Conservation (phyloP, 1,140 invertebrate species). For the Copidosoma floridanum region DNA sequence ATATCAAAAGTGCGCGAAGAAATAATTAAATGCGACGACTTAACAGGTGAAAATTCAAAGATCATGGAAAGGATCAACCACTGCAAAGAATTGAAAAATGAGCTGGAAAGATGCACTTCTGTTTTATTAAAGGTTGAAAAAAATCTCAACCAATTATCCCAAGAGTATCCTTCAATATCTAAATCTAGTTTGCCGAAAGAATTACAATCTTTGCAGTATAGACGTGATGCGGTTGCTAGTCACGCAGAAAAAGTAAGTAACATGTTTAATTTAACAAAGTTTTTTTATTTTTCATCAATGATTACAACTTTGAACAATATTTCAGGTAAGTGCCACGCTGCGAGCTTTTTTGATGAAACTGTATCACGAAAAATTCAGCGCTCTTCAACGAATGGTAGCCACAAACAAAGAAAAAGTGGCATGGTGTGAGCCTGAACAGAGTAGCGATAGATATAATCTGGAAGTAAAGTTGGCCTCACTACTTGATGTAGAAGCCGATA, state of each 20-base stretch:
- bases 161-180: conserved; percentile 75
- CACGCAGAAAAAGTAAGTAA: conserved; percentile 69
- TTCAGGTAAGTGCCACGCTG: conserved; percentile 70
- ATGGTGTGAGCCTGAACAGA: conserved; percentile 88
- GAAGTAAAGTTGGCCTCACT: conserved; percentile 85
- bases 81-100: conserved; percentile 68
- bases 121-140: conserved; percentile 63
- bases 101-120: conserved; percentile 63
- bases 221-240: conserved; percentile 69
- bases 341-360: conserved; percentile 82
- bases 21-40: conserved; percentile 87
- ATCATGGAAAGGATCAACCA: conserved; percentile 76
- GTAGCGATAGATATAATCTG: conserved; percentile 87
- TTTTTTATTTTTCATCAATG: too few species aligned
- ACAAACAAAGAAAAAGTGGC: conserved; percentile 83
- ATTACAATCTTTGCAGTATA: conserved; percentile 72
- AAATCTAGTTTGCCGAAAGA: conserved; percentile 78
- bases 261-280: background rate
- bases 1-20: conserved; percentile 79
- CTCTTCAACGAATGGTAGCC: conserved; percentile 75
- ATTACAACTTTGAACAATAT: background rate
- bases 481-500: conserved; percentile 71
- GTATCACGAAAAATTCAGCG: conserved; percentile 80
- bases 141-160: conserved; percentile 58
- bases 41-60: conserved; percentile 82